Evolutionary conservation across 64 coral and sea anemone genomes (phyloP), one percentile per base, ranked within the genome.

Genomic region (Orbicella faveolata): DNA sequence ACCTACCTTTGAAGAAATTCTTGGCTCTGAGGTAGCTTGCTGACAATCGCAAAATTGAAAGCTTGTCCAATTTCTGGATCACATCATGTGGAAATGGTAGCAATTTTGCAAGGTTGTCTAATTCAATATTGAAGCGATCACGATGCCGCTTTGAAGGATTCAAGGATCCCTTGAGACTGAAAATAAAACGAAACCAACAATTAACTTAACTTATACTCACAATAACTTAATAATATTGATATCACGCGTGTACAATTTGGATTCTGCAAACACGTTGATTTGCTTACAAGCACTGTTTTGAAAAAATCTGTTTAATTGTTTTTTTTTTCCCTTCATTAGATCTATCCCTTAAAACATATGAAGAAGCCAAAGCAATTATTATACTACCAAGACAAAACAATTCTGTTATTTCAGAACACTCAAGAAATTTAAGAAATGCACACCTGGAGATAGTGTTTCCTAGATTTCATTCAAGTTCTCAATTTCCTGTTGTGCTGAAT

Each of bases 1-100:
- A 1, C 68, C 68, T 78, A 98, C 96, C 96, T 98, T 98, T 98
- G 53, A 98, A 98, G 83, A 98, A 98, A 61, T 98, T 98, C 72
- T 98, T 98, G 26, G 96, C 94, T 59, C 96, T 87, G 0, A 98
- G 80, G 57, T 95, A 98, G 35, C 96, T 98, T 0, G 96, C 96
- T 69, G 94, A 95, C 33, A 98, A 63, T 79, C 96, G 82, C 18
- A 98, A 39, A 75, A 98, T 95, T 25, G 96, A 98, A 18, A 98
- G 94, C 80, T 98, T 98, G 75, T 98, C 96, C 19, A 98, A 92
- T 79, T 98, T 98, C 52, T 93, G 88, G 74, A 98, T 98, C 21
- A 98, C 96, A 87, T 98, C 96, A 64, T 95, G 93, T 30, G 96
- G 94, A 75, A 98, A 98, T 23, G 96, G 96, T 25, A 98, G 79